Percentiles rank a stretch among this genome's conserved stretches.
phyloP scores from a whole-genome alignment of 2,888 invertebrate genomes.

The Leptinotarsa haldemani region DNA sequence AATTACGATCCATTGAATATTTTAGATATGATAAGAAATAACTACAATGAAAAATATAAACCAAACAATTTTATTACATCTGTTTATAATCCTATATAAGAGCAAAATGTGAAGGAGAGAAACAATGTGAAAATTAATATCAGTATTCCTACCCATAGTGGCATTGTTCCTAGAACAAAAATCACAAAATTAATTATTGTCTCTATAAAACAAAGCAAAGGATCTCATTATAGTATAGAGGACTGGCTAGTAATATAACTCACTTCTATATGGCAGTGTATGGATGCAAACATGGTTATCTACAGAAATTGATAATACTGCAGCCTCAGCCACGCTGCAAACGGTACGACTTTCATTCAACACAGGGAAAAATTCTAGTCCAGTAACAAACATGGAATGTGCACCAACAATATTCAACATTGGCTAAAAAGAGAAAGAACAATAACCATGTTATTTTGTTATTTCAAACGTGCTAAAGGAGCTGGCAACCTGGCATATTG shows the following conservation, averaged over 20 bases:
- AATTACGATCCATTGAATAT: no score
- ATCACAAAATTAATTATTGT: not conserved
- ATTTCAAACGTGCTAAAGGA: no score
- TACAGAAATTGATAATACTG: conserved; percentile 93
- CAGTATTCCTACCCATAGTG: conserved; percentile 83
- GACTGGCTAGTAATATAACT: conserved; percentile 60
- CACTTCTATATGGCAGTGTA: conserved; percentile 83
- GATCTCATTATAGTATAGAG: no score
- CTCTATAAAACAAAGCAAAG: no score
- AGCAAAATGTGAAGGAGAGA: conserved; percentile 84
- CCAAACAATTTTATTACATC: not conserved
- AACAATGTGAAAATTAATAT: conserved; percentile 81
- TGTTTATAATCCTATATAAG: conserved; percentile 80
- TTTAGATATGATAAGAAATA: not conserved
- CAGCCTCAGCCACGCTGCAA: conserved; percentile 82
- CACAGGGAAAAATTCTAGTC: conserved; percentile 90
- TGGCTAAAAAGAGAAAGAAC: conserved; percentile 69
- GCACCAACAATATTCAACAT: conserved; percentile 85
- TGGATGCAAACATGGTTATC: conserved; percentile 94
- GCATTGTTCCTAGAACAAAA: conserved; percentile 77
- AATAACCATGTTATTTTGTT: not conserved
- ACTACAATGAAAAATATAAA: not conserved
- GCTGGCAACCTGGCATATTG: no score
- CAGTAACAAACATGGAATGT: conserved; percentile 98
- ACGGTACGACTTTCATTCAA: conserved; percentile 80